Evolutionary conservation across 2,797 vertebrate species (phyloP).

Genomic region (Macropus fuliginosus): DNA sequence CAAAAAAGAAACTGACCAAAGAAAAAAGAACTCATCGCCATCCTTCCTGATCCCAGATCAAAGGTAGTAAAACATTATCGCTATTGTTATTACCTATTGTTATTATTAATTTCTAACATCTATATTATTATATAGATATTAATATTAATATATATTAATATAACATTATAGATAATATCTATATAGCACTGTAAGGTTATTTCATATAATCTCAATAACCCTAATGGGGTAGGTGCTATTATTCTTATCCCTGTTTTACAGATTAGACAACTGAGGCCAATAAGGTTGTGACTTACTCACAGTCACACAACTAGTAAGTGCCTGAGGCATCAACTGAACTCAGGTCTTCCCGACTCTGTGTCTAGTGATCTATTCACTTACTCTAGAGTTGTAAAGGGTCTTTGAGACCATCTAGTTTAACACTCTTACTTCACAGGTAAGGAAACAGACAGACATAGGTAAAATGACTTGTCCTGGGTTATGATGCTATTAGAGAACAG

Average conservation of each 20-base stretch:
- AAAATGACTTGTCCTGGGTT: background rate
- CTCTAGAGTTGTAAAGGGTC: background rate
- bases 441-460: background rate
- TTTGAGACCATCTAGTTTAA: background rate
- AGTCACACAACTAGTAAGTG: background rate
- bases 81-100: rapidly evolving
- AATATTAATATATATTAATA: no score
- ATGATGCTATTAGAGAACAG: background rate
- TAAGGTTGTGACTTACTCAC: background rate
- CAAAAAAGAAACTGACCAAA: constrained; percentile 9
- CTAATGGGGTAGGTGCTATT: no score
- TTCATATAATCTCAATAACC: no score
- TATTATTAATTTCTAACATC: background rate
- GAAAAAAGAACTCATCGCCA: background rate
- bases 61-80: background rate
- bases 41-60: background rate
- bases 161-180: background rate
- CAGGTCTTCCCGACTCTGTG: background rate
- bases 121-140: no score
- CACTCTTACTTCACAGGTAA: background rate
- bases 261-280: no score
- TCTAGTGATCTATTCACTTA: background rate
- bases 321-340: background rate
- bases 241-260: no score
- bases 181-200: background rate